Conservation (phyloP, 2,113 vertebrate genomes). For the Microcebus murinus region DNA sequence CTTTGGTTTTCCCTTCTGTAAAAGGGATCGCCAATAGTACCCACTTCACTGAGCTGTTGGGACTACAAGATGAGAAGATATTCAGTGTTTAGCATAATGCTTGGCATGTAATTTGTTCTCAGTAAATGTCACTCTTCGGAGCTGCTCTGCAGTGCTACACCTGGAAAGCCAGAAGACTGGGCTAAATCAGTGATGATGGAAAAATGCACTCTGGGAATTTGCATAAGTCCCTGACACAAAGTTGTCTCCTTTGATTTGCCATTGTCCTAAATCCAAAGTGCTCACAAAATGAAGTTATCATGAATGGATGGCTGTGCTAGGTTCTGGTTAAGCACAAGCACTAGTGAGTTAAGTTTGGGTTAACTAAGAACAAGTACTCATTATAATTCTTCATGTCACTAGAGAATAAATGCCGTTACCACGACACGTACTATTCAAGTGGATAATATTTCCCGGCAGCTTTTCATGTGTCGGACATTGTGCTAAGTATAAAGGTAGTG, state of each 20-base stretch:
- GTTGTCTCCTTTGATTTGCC: conserved; percentile 18
- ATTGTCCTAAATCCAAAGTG: conserved; percentile 2
- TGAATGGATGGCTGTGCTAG: background rate
- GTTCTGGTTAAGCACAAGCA: background rate
- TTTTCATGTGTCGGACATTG: background rate
- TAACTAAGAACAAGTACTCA: background rate
- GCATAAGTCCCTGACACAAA: background rate
- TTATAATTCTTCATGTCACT: background rate
- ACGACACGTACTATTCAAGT: background rate
- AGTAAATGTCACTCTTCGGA: background rate
- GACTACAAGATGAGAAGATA: background rate
- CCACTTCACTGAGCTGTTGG: background rate
- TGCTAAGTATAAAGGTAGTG: background rate
- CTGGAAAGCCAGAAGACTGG: background rate
- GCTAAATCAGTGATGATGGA: background rate
- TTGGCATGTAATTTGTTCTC: background rate
- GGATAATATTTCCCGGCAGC: background rate
- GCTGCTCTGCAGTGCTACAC: background rate
- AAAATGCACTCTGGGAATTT: background rate
- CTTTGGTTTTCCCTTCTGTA: background rate
- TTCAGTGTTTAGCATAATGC: background rate
- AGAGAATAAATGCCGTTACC: background rate
- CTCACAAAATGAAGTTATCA: background rate
- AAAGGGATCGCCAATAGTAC: background rate
- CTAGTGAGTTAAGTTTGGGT: background rate